Percentiles rank a stretch among this genome's conserved stretches.
Conservation (phyloP, 1,140 invertebrate genomes). For the Dreissena polymorpha region DNA sequence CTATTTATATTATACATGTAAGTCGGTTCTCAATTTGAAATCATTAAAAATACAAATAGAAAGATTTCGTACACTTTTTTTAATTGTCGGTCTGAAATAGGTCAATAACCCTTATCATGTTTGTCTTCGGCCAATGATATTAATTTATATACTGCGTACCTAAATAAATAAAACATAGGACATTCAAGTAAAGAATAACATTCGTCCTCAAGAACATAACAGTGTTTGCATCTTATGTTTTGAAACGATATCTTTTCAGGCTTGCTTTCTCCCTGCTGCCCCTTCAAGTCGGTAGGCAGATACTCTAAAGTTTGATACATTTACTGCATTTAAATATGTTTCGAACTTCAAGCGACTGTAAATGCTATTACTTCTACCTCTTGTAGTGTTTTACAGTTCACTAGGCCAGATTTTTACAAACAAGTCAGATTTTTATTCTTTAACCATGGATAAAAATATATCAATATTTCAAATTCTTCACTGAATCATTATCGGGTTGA, state of each 20-base stretch:
- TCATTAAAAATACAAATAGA: no score
- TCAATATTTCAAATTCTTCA: no score
- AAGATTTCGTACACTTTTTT: no score
- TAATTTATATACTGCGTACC: not conserved
- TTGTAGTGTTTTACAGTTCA: not conserved
- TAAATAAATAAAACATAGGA: conserved; percentile 5
- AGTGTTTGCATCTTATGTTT: conserved; percentile 3
- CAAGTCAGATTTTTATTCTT: not conserved
- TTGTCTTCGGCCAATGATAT: not conserved
- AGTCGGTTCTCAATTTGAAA: no score
- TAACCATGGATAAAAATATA: not conserved
- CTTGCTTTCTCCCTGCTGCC: conserved; percentile 10
- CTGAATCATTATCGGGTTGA: no score
- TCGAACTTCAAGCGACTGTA: not conserved
- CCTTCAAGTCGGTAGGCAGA: conserved; percentile 17
- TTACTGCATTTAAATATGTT: not conserved
- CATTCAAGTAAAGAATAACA: conserved; percentile 31
- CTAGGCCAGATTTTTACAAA: not conserved
- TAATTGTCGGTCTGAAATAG: not conserved
- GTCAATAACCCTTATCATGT: conserved; percentile 1
- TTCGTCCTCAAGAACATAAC: conserved; percentile 26
- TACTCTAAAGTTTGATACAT: not conserved
- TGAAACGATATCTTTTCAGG: not conserved
- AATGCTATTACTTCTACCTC: not conserved
- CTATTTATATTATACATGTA: no score